Evolutionary conservation across 2,888 invertebrate genomes (phyloP).

Genomic region (Sturmia bella): DNA sequence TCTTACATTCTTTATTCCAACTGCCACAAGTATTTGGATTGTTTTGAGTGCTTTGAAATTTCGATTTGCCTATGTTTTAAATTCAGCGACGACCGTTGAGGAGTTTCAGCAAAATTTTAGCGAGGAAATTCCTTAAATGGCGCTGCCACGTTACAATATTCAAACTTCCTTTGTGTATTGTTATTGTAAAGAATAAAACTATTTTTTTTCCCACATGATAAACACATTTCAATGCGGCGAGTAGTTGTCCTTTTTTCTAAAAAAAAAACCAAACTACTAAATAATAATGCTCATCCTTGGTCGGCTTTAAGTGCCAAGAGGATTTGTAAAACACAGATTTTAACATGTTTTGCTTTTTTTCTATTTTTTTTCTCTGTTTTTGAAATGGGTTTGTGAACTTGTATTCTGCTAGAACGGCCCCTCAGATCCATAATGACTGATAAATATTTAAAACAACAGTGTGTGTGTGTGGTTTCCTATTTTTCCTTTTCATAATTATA

Average conservation of each 20-base stretch:
- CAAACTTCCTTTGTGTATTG: too few relatives aligned
- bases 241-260: neutral
- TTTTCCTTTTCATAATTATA: slow-evolving; percentile 14
- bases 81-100: too few relatives aligned
- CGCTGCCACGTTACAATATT: too few relatives aligned
- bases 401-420: slow-evolving; percentile 13
- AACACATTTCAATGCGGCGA: neutral
- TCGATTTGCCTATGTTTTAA: too few relatives aligned
- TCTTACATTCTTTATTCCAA: too few relatives aligned
- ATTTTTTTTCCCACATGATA: too few relatives aligned
- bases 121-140: too few relatives aligned
- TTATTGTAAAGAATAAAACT: too few relatives aligned
- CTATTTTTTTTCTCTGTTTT: neutral
- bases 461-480: slow-evolving; percentile 58
- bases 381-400: slow-evolving; percentile 5
- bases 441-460: slow-evolving; percentile 32
- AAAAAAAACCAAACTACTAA: neutral
- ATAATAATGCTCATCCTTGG: slow-evolving; percentile 33
- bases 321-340: slow-evolving; percentile 46
- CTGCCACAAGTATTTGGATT: too few relatives aligned
- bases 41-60: too few relatives aligned
- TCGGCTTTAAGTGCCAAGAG: slow-evolving; percentile 49
- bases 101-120: too few relatives aligned
- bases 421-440: slow-evolving; percentile 33
- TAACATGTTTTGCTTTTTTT: slow-evolving; percentile 31